Percentiles rank a stretch among this genome's conserved stretches.
phyloP scores from a whole-genome alignment of 1,140 invertebrate species.

The Camponotus vicinus region DNA sequence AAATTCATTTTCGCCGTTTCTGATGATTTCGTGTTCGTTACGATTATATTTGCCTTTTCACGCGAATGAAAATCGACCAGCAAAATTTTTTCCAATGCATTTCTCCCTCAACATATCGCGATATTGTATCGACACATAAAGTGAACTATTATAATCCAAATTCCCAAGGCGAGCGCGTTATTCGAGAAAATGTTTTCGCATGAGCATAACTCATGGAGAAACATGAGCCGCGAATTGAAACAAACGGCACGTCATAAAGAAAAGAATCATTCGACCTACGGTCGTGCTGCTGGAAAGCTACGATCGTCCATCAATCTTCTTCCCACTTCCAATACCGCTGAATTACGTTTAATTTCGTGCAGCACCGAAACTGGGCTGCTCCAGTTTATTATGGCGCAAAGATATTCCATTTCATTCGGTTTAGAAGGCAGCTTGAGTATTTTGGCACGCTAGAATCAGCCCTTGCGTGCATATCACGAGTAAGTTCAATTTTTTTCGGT shows the following conservation, averaged over 20 bases:
- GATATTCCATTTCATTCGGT: conserved; percentile 26
- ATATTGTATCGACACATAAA: conserved; percentile 43
- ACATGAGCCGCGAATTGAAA: conserved; percentile 53
- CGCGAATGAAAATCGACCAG: conserved; percentile 13
- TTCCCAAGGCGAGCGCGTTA: conserved; percentile 24
- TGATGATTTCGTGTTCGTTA: neutral
- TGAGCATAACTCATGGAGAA: conserved; percentile 43
- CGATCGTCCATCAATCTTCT: conserved; percentile 47
- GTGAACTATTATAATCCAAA: conserved; percentile 48
- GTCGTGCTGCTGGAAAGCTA: neutral
- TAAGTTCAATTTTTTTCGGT: conserved; percentile 9
- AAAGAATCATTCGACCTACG: conserved; percentile 42
- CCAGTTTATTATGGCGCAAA: conserved; percentile 43
- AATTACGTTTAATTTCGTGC: conserved; percentile 53
- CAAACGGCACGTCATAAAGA: conserved; percentile 40
- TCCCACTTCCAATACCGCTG: conserved; percentile 34
- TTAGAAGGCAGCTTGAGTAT: neutral
- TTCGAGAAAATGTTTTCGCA: conserved; percentile 39
- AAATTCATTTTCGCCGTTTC: neutral
- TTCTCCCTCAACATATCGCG: neutral
- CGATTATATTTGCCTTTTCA: neutral
- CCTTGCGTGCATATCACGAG: neutral
- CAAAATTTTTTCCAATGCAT: conserved; percentile 21
- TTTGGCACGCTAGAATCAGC: neutral
- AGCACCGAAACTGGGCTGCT: neutral